Percentiles rank a stretch among this genome's conserved stretches.
These are phyloP conservation scores for Phyllotreta cruciferae DNA, from an alignment of 2,888 invertebrate species.

Conservation along the genomic window DNA sequence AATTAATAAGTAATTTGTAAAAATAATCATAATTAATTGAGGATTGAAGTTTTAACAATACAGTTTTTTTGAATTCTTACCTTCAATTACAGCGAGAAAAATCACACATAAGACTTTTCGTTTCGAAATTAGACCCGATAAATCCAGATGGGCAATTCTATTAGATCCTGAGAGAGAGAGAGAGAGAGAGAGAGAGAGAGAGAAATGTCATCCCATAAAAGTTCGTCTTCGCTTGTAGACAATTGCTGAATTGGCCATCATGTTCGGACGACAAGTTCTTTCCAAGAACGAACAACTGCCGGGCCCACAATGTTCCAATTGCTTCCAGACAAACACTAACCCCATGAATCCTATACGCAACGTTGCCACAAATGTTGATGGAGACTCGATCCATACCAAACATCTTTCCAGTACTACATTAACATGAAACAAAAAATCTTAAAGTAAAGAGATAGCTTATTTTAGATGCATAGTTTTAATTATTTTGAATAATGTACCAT, in stretches of 20 bases:
- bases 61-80: too few species aligned
- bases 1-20: too few species aligned
- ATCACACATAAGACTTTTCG: slow-evolving; percentile 7
- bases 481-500: too few species aligned
- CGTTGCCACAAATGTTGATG: too few species aligned
- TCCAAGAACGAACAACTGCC: slow-evolving; percentile 36
- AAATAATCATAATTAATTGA: too few species aligned
- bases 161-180: slow-evolving; percentile 40
- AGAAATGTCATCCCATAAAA: slow-evolving; percentile 44
- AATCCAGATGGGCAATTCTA: slow-evolving; percentile 37
- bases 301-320: slow-evolving; percentile 33
- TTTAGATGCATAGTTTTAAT: too few species aligned
- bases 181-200: too few species aligned
- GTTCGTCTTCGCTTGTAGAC: slow-evolving; percentile 48
- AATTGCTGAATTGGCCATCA: slow-evolving; percentile 48
- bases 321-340: slow-evolving; percentile 41
- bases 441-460: too few species aligned
- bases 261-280: slow-evolving; percentile 32
- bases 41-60: too few species aligned
- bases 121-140: slow-evolving; percentile 32
- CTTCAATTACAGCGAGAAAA: neutral
- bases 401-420: neutral
- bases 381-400: neutral
- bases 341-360: slow-evolving; percentile 3
- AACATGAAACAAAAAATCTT: too few species aligned